phyloP scores from a whole-genome alignment of 2,888 invertebrate species.

The Sceliomorpha sp. region DNA sequence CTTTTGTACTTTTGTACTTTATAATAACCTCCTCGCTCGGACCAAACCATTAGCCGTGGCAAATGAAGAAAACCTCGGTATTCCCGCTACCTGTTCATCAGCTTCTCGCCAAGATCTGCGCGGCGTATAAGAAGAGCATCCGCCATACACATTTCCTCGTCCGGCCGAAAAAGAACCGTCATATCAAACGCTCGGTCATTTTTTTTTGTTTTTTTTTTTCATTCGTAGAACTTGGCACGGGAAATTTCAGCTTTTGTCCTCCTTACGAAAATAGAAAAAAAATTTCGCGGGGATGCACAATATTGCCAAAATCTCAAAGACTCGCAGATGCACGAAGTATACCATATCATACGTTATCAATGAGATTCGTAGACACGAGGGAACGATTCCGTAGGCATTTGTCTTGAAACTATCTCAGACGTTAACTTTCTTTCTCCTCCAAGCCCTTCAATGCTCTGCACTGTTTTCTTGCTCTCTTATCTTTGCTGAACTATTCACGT shows the following conservation, averaged over 20 bases:
- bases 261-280: too few species aligned
- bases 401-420: conserved; percentile 12
- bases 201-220: conserved; percentile 6
- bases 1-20: conserved; percentile 75
- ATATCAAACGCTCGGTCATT: conserved; percentile 34
- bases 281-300: too few species aligned
- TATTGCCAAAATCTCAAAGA: too few species aligned
- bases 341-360: too few species aligned
- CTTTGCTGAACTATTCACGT: conserved; percentile 31
- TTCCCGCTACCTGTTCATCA: conserved; percentile 34
- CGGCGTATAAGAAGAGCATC: not conserved
- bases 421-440: conserved; percentile 24
- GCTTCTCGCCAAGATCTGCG: conserved; percentile 13
- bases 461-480: conserved; percentile 29
- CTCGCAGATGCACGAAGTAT: too few species aligned
- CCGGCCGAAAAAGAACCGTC: conserved; percentile 22
- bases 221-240: not conserved
- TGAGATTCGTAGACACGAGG: too few species aligned
- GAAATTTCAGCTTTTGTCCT: too few species aligned
- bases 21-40: conserved; percentile 72
- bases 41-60: conserved; percentile 64
- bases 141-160: conserved; percentile 10
- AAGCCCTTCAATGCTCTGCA: too few species aligned
- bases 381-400: too few species aligned
- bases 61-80: conserved; percentile 62